These are phyloP conservation scores for Microcebus murinus DNA, from an alignment of 2,113 vertebrate genomes.

Conservation along the genomic window DNA sequence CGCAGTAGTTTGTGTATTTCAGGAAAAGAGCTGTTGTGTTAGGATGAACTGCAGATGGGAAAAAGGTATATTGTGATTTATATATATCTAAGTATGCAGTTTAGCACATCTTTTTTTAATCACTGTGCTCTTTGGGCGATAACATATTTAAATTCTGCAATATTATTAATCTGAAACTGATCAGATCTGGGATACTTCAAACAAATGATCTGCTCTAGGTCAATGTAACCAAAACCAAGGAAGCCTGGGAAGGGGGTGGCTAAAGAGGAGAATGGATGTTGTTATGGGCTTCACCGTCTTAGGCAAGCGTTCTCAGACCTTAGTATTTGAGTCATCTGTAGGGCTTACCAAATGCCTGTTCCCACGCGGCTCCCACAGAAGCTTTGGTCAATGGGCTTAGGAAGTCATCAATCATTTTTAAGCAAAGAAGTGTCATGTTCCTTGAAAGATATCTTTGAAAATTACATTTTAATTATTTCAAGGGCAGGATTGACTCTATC, in stretches of 20 bases:
- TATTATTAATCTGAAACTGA: neutral
- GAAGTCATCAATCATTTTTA: neutral
- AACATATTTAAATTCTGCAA: neutral
- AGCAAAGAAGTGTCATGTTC: neutral
- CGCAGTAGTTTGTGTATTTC: neutral
- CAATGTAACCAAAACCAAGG: neutral
- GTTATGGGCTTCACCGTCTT: neutral
- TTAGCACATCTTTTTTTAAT: neutral
- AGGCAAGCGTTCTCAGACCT: neutral
- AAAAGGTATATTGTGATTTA: neutral
- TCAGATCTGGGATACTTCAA: neutral
- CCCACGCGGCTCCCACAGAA: neutral
- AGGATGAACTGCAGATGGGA: neutral
- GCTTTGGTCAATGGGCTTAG: neutral
- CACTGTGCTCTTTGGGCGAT: too few species aligned
- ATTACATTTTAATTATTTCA: neutral
- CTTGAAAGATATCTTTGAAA: neutral
- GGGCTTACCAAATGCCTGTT: neutral
- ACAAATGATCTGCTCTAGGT: neutral
- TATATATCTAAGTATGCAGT: neutral
- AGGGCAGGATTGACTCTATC: neutral
- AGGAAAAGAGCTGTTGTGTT: neutral
- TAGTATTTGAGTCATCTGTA: neutral
- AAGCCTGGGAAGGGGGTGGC: neutral
- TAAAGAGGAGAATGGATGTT: neutral